phyloP scores from a whole-genome alignment of 1,140 invertebrate genomes.

The Tetramorium simillimum region DNA sequence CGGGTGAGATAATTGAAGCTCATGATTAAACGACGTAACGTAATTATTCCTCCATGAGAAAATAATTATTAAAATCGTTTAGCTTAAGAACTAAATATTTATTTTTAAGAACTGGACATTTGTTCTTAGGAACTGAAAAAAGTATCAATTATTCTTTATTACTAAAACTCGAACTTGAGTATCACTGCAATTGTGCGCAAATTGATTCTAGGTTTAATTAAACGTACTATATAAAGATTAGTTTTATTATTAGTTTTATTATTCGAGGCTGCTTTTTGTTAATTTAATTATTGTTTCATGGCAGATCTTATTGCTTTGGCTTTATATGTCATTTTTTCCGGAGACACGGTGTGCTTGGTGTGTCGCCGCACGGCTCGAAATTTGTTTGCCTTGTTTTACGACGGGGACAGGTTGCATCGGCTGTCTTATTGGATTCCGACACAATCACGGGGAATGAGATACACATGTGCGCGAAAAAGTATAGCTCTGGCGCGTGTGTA shows the following conservation, averaged over 20 bases:
- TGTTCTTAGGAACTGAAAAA: background rate
- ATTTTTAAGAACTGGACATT: background rate
- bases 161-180: background rate
- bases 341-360: conserved; percentile 14
- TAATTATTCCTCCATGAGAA: background rate
- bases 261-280: background rate
- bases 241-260: background rate
- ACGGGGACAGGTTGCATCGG: conserved; percentile 81
- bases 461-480: conserved; percentile 50
- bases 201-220: background rate
- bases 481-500: conserved; percentile 25
- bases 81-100: background rate
- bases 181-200: no score
- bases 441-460: conserved; percentile 68
- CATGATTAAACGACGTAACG: background rate
- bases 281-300: conserved; percentile 58
- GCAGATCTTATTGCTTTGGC: conserved; percentile 58
- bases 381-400: conserved; percentile 85
- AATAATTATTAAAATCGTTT: background rate
- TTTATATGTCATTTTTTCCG: conserved; percentile 58
- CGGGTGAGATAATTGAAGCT: background rate
- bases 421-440: conserved; percentile 83
- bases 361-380: conserved; percentile 72
- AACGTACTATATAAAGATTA: background rate
- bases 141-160: background rate